These are phyloP conservation scores for Dipodomys ordii DNA, from an alignment of 2,113 vertebrate species.

Conservation along the genomic window DNA sequence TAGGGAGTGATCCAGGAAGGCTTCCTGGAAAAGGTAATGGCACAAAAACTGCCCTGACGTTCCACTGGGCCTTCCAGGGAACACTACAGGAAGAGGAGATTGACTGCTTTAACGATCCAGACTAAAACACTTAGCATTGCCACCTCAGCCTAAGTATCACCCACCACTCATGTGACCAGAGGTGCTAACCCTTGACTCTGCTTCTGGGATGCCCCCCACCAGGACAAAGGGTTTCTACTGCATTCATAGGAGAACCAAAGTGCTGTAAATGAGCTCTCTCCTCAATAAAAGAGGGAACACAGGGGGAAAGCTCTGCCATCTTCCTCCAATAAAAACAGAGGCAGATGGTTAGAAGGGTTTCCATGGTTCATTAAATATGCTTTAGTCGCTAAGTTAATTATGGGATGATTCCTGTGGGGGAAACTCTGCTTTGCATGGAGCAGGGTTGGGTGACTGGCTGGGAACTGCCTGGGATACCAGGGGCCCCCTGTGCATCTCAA, in stretches of 20 bases:
- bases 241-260: background rate
- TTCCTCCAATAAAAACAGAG: constrained; percentile 75
- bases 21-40: constrained; percentile 15
- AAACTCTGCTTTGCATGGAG: constrained; percentile 43
- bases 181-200: background rate
- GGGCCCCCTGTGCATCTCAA: background rate
- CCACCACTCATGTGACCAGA: background rate
- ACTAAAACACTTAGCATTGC: background rate
- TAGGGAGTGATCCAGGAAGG: background rate
- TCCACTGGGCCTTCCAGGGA: background rate
- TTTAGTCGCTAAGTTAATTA: constrained; percentile 80
- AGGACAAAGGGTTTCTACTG: background rate
- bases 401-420: constrained; percentile 44
- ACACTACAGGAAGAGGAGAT: background rate
- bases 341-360: constrained; percentile 78
- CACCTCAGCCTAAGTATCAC: background rate
- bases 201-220: background rate
- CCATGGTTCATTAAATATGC: constrained; percentile 79
- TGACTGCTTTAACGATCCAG: background rate
- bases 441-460: background rate
- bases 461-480: background rate
- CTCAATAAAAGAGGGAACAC: constrained; percentile 48
- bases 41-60: background rate
- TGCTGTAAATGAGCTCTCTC: constrained; percentile 62
- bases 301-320: constrained; percentile 29